Evolutionary conservation across 2,888 invertebrate genomes (phyloP).

Genomic region (Sesamia inferens): DNA sequence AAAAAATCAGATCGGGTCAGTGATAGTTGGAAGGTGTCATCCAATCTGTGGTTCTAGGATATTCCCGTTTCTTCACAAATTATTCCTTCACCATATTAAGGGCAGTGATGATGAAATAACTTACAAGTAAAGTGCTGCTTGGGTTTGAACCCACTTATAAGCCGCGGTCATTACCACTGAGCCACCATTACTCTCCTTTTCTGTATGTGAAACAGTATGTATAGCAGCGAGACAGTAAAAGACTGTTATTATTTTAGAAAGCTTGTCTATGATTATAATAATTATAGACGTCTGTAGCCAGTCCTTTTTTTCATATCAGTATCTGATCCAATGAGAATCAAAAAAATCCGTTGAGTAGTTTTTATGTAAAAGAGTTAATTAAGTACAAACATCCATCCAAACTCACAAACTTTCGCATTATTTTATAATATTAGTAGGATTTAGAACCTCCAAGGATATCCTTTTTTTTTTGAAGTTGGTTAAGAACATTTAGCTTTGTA

Average conservation of each 20-base stretch:
- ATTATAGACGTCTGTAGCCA: background rate
- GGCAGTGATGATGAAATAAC: background rate
- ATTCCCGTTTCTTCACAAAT: background rate
- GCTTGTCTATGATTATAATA: background rate
- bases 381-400: too few relatives aligned
- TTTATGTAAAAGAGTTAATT: too few relatives aligned
- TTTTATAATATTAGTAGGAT: too few relatives aligned
- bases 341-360: too few relatives aligned
- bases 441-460: too few relatives aligned
- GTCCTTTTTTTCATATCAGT: background rate
- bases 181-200: background rate
- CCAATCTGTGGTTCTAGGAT: too few relatives aligned
- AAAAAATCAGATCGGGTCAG: too few relatives aligned
- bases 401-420: too few relatives aligned
- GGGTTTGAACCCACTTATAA: too few relatives aligned
- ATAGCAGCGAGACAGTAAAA: background rate
- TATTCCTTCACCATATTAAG: background rate
- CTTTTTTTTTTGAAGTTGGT: too few relatives aligned
- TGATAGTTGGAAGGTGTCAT: too few relatives aligned
- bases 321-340: background rate
- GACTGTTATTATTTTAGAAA: background rate
- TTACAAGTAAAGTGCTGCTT: background rate
- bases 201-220: background rate
- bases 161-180: background rate
- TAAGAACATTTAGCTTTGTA: too few relatives aligned